Evolutionary conservation across 1,140 invertebrate genomes (phyloP), one percentile per base, ranked within the genome.

Genomic region (Macrocentrus cingulum): DNA sequence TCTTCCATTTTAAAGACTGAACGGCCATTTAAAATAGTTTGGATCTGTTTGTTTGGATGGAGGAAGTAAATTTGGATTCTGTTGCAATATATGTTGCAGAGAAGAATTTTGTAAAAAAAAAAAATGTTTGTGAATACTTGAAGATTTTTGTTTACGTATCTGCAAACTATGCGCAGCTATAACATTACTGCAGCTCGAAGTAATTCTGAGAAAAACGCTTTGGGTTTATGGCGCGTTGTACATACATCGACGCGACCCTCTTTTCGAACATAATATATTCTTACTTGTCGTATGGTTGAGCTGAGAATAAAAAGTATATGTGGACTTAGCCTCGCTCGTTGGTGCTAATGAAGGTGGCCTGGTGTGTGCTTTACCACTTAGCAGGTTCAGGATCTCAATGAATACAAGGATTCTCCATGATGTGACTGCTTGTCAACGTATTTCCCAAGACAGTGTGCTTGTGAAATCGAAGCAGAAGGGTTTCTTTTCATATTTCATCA

Each of bases 271-370:
- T 29, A 29, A 29, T 29, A n/a, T n/a, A 29, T 11, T 39, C 32
- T 34, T 51, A 19, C 49, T 29, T 37, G 49, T 34, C 22, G 25
- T 7, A 23, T 1, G 9, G 22, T 13, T 6, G 22, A 51, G 49
- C 19, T 15, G 13, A 16, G 22, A 48, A 16, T 29, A 32, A 16
- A 15, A 32, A 13, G 32, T 25, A 29, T n/a, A n/a, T 25, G 48
- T 13, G 16, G 15, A 23, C 25, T 19, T 41, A 29, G 39, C 42
- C 36, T 23, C 65, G 61, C 66, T 69, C 68, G 71, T 62, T 70
- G 63, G 74, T 76, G 74, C 71, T 76, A 76, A 76, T 76, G 73
- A 73, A 73, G 70, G 70, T 64, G 59, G 67, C 53, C 60, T 57
- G 54, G 49, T 75, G 69, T 76, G 66, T 76, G 64, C 74, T 73